Base-by-base conservation (phyloP, 2,888 invertebrate genomes). In the Campaea margaritaria region DNA sequence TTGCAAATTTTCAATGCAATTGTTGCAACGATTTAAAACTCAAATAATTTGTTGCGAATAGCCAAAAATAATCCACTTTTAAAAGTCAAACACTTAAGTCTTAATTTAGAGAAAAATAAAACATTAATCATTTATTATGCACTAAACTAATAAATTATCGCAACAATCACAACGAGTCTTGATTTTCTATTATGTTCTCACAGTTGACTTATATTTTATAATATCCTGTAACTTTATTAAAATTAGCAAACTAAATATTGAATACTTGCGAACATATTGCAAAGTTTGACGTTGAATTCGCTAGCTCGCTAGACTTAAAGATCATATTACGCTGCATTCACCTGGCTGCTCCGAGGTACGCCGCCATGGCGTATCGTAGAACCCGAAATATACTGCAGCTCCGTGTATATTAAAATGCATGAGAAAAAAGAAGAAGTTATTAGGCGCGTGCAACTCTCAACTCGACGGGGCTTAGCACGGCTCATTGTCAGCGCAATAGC, bases 401-500 rank as follows among this genome's bases (percentile, higher is more conserved):
- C 7, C 7, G 13, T 13, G n/a, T 9, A 28, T 53, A 43, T 36
- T 43, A 39, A 58, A 60, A 44, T 44, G 21, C 16, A 69, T 72
- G 65, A 63, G 72, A 53, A 70, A 70, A 75, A 31, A 74, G 76
- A 76, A 70, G 70, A 72, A 72, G 74, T 74, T 82, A 80, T 83
- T 79, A 82, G 77, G 75, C 70, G 73, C 75, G 75, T 79, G 74
- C 78, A 81, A 82, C 78, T 81, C 73, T 73, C 76, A 80, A 80
- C 77, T 81, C 78, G 74, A 74, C 76, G 70, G 69, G 79, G 84
- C 82, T 85, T 83, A 84, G 77, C 77, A 64, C 68, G 69, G 77
- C 84, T 86, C 87, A 86, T 85, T 86, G 88, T 84, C 85, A 85
- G 78, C 78, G 82, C 82, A 81, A 84, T 83, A 81, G 39, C 82